phyloP scores from a whole-genome alignment of 1,140 invertebrate genomes.

The Bombus haemorrhoidalis region DNA sequence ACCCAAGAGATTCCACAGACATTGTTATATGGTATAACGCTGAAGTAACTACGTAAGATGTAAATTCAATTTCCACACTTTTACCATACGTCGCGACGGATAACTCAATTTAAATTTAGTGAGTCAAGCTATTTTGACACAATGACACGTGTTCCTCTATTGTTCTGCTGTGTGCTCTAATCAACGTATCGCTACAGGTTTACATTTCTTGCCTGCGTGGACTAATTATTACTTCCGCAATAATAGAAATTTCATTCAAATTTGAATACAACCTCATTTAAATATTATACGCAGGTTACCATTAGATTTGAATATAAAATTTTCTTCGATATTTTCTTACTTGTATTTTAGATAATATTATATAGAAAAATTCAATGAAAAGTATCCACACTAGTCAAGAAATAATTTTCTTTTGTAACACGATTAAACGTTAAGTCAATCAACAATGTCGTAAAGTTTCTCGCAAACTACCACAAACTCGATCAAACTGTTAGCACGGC shows the following conservation, averaged over 20 bases:
- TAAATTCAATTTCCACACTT: slow-evolving; percentile 64
- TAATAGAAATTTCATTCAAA: too few relatives aligned
- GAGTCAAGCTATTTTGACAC: slow-evolving; percentile 59
- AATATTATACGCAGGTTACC: not conserved
- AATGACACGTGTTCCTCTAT: slow-evolving; percentile 35
- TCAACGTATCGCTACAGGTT: slow-evolving; percentile 14
- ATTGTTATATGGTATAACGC: slow-evolving; percentile 6
- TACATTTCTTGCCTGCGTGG: slow-evolving; percentile 21
- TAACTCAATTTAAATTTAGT: slow-evolving; percentile 64
- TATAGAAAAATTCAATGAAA: too few relatives aligned
- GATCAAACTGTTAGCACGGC: not conserved
- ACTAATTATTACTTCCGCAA: slow-evolving; percentile 1
- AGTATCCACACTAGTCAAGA: not conserved
- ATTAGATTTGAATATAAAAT: too few relatives aligned
- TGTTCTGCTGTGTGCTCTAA: not conserved
- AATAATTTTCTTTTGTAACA: not conserved
- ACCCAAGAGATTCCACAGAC: not conserved
- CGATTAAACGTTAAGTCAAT: not conserved
- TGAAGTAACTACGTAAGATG: slow-evolving; percentile 47
- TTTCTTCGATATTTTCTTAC: too few relatives aligned
- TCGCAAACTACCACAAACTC: slow-evolving; percentile 4
- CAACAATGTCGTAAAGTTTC: not conserved
- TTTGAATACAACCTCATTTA: not conserved
- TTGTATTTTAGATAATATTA: too few relatives aligned
- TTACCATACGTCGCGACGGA: slow-evolving; percentile 12